Conservation (phyloP, 2,797 vertebrate species). For the Cyclopterus lumpus region DNA sequence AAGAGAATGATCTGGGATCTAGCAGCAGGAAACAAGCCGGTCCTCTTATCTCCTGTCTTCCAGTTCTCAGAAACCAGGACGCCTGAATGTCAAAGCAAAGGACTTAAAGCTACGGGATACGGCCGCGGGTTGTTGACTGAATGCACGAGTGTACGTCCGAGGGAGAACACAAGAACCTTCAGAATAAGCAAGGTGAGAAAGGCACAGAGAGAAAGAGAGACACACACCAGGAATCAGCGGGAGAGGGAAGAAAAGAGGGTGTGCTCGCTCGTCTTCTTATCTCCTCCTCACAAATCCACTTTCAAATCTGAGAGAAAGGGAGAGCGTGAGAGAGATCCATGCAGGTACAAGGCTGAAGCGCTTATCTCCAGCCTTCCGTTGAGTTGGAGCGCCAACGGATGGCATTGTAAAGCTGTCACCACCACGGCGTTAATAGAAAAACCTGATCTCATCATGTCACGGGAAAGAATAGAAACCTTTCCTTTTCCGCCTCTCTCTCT, state of each 20-base stretch:
- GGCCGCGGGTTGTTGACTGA: conserved; percentile 47
- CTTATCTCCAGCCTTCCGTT: conserved; percentile 47
- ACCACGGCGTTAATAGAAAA: conserved; percentile 58
- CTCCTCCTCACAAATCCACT: conserved; percentile 48
- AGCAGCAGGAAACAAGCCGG: conserved; percentile 32
- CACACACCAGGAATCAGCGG: not conserved
- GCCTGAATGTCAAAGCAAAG: conserved; percentile 18
- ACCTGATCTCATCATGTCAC: conserved; percentile 53
- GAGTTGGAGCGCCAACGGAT: conserved; percentile 53
- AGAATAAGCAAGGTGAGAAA: conserved; percentile 6
- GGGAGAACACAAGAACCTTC: conserved; percentile 23
- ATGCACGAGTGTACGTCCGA: conserved; percentile 29
- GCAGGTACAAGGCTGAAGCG: conserved; percentile 29
- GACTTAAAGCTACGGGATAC: conserved; percentile 23
- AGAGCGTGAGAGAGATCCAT: conserved; percentile 28
- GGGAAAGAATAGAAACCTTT: conserved; percentile 38
- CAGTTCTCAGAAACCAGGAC: conserved; percentile 46
- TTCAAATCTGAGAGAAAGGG: conserved; percentile 33
- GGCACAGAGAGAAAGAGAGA: not conserved
- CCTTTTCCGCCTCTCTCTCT: conserved; percentile 18
- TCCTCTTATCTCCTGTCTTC: conserved; percentile 40
- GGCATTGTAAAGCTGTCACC: conserved; percentile 67
- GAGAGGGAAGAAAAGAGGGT: conserved; percentile 25
- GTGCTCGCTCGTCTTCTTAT: conserved; percentile 28
- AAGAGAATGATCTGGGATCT: conserved; percentile 38